phyloP scores from a whole-genome alignment of 2,888 invertebrate species.

The Lepetodrilus schrolli region DNA sequence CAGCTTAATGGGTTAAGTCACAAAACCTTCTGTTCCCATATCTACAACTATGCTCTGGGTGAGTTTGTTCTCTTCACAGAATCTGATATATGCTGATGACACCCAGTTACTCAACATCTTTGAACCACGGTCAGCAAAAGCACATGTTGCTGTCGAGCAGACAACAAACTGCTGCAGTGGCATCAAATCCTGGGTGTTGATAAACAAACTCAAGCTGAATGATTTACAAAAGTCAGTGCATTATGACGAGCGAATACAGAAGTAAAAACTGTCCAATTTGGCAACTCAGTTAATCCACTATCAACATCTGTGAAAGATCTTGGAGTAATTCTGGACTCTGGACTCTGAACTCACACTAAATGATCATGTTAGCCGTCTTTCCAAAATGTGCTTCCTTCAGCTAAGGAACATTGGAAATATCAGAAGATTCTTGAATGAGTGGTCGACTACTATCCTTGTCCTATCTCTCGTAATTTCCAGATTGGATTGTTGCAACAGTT shows the following conservation, averaged over 20 bases:
- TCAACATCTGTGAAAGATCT: neutral
- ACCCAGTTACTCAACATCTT: neutral
- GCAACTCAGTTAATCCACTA: neutral
- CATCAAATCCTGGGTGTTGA: neutral
- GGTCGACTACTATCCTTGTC: neutral
- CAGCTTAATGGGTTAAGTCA: neutral
- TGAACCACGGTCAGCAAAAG: neutral
- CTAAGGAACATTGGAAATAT: neutral
- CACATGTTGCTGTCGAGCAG: neutral
- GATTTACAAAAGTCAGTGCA: neutral
- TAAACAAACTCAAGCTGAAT: neutral
- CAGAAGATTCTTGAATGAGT: neutral
- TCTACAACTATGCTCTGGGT: too few relatives aligned
- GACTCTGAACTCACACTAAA: neutral
- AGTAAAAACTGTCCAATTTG: neutral
- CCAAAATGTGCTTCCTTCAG: neutral
- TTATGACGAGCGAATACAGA: neutral
- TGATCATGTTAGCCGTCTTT: neutral
- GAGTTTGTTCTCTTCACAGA: too few relatives aligned
- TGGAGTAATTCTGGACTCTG: neutral
- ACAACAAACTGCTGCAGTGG: neutral
- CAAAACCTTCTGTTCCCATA: neutral
- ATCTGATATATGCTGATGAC: neutral
- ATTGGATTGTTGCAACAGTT: neutral
- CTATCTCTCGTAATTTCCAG: neutral